Base-by-base conservation (phyloP, 2,888 invertebrate species). In the Apeira syringaria region DNA sequence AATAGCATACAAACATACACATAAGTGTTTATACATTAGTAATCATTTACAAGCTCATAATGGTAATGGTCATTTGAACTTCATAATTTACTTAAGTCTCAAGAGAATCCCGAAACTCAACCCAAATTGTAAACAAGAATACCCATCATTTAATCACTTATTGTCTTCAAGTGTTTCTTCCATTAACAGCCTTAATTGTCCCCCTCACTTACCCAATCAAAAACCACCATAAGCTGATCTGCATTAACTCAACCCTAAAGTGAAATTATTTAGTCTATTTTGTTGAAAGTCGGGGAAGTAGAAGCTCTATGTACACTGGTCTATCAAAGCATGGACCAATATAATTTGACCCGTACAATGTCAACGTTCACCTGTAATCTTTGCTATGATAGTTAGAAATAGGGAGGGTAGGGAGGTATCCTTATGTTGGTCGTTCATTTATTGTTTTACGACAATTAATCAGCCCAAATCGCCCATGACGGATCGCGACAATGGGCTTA, bases 401-500 rank as follows among this genome's bases (percentile, higher is more conserved):
- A 10, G 11, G 11, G 13, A 32, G 17, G 8, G 13, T 13, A 15
- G 30, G 9, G 5, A 35, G 58, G 10, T 51, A 63, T 46, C 3
- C 15, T 10, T 49, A 52, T 12, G 24, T 8, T 62, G 58, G 64
- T 51, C 35, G 5, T 27, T 32, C 34, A 18, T 31, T 40, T 56
- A 62, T 63, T 61, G 72, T 71, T 68, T 55, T 59, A 59, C 57
- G 68, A 71, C 79, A 80, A 87, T 87, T 85, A 85, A 85, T 87
- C 79, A 81, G 69, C 43, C 70, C 66, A 74, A 77, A 71, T 69
- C 71, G 67, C 59, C 61, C 53, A 46, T 57, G 58, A 64, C 61
- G 50, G 54, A 39, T 50, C 42, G 53, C 68, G 71, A 80, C 75
- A 78, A 70, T 68, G 56, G 75, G 79, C 79, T 82, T 79, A 79